These are phyloP conservation scores for Myanophis thanlyinensis DNA, from an alignment of 2,113 vertebrate species.

Conservation along the genomic window DNA sequence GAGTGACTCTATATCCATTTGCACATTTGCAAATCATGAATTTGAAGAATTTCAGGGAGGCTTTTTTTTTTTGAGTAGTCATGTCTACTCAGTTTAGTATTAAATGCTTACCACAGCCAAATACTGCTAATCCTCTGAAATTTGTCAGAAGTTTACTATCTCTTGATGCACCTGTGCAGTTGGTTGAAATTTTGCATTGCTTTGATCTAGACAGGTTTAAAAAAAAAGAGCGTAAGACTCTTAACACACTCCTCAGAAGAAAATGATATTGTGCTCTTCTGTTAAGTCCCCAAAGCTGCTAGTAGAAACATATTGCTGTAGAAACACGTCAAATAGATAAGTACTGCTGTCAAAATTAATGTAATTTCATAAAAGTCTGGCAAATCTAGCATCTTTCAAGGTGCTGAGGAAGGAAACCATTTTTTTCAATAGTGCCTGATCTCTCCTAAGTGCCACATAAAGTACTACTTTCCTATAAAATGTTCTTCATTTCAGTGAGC, in stretches of 20 bases:
- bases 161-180: neutral
- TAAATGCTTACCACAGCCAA: neutral
- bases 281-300: neutral
- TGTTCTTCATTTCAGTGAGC: neutral
- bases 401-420: neutral
- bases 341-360: neutral
- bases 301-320: neutral
- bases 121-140: neutral
- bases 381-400: constrained; percentile 13
- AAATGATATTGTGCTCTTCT: neutral
- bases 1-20: neutral
- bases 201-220: neutral
- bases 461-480: neutral
- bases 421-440: neutral
- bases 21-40: neutral
- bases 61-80: neutral
- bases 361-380: constrained; percentile 12
- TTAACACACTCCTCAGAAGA: neutral
- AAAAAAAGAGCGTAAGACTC: neutral
- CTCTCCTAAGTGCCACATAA: neutral
- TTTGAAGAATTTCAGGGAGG: neutral
- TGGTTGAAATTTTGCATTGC: neutral
- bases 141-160: neutral
- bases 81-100: neutral
- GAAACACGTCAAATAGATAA: constrained; percentile 7